These are phyloP conservation scores for Macaria liturata DNA, from an alignment of 2,888 invertebrate genomes.

Conservation along the genomic window DNA sequence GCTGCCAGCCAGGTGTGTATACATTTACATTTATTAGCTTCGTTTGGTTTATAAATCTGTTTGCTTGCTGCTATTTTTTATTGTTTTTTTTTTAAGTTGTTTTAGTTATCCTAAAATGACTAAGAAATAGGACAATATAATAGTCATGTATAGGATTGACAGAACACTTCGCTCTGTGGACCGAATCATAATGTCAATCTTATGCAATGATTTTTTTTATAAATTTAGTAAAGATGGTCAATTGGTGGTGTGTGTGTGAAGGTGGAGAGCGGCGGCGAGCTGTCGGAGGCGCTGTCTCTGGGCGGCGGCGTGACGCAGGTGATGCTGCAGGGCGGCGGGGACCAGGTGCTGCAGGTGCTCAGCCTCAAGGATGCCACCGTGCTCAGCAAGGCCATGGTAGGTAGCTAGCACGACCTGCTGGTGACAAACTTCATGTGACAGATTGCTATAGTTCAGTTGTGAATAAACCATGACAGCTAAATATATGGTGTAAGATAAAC, in stretches of 20 bases:
- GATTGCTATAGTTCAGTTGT: too few relatives aligned
- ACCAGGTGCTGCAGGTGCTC: constrained; percentile 92
- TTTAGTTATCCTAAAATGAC: too few relatives aligned
- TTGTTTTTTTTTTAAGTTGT: background rate
- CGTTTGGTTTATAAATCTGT: background rate
- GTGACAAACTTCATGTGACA: too few relatives aligned
- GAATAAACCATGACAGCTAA: too few relatives aligned
- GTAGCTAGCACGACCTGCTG: background rate
- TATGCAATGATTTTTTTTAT: too few relatives aligned
- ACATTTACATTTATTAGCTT: constrained; percentile 17
- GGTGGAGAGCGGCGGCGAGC: constrained; percentile 90
- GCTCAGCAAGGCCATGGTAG: constrained; percentile 90
- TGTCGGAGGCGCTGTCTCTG: constrained; percentile 89
- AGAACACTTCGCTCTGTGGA: too few relatives aligned
- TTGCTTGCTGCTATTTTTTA: background rate
- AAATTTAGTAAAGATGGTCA: background rate
- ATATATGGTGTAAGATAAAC: too few relatives aligned
- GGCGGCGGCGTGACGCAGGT: constrained; percentile 92
- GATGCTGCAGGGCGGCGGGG: constrained; percentile 89
- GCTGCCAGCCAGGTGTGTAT: constrained; percentile 40
- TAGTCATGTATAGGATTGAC: too few relatives aligned
- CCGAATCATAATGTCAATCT: too few relatives aligned
- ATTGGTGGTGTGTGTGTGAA: constrained; percentile 52
- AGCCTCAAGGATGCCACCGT: constrained; percentile 93
- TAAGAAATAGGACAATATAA: too few relatives aligned